Evolutionary conservation across 2,888 invertebrate species (phyloP).

Genomic region (Uropetala carovei): DNA sequence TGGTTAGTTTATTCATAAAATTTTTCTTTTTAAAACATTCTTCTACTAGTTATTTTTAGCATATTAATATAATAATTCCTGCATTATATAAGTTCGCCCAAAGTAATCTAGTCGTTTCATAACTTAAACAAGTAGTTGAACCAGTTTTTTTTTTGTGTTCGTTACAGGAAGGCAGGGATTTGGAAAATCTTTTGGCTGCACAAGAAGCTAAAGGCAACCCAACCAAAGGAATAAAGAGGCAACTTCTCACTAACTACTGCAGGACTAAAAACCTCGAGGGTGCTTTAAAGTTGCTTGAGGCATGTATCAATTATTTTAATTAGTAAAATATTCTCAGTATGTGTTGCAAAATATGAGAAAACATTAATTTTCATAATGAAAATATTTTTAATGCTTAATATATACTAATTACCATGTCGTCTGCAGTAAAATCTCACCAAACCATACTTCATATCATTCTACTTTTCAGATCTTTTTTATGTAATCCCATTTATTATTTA

Average conservation of each 20-base stretch:
- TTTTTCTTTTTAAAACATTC: conserved; percentile 72
- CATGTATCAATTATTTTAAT: conserved; percentile 59
- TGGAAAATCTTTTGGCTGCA: conserved; percentile 79
- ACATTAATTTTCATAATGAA: no score
- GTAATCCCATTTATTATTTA: no score
- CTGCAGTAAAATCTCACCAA: no score
- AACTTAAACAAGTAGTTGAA: neutral
- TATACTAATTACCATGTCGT: no score
- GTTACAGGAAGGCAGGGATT: conserved; percentile 75
- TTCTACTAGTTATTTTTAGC: conserved; percentile 23
- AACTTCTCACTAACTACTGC: conserved; percentile 80
- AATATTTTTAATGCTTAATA: no score
- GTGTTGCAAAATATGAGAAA: no score
- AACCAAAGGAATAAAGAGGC: conserved; percentile 79
- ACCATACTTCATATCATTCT: no score
- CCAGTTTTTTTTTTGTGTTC: neutral
- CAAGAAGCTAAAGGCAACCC: conserved; percentile 79
- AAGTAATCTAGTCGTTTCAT: no score
- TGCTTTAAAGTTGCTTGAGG: conserved; percentile 76
- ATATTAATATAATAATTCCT: neutral
- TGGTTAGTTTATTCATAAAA: conserved; percentile 68
- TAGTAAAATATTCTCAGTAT: no score
- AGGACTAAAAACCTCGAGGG: conserved; percentile 81
- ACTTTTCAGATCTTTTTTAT: no score
- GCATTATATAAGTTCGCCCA: neutral